Conservation (phyloP, 2,888 invertebrate species). For the Exocentrus adspersus region DNA sequence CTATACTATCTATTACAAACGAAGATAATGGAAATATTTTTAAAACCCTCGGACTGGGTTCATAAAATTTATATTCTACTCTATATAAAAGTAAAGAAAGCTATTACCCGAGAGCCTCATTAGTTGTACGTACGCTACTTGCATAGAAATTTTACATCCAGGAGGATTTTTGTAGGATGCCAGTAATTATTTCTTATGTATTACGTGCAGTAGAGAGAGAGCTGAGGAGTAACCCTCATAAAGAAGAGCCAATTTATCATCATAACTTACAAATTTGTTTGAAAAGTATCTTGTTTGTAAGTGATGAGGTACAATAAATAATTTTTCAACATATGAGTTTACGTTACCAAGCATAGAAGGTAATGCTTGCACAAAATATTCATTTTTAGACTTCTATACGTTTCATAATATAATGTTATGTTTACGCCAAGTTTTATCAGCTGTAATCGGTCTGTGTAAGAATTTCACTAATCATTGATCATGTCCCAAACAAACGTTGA, state of each 20-base stretch:
- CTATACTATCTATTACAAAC: too few species aligned
- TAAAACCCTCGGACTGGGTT: not conserved
- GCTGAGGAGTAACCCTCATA: not conserved
- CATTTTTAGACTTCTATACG: too few species aligned
- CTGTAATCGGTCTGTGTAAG: too few species aligned
- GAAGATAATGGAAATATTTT: too few species aligned
- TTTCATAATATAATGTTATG: too few species aligned
- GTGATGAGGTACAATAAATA: slow-evolving; percentile 15
- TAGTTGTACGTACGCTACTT: not conserved
- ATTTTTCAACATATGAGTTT: slow-evolving; percentile 4
- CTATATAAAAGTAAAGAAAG: not conserved
- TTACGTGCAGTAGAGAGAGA: not conserved
- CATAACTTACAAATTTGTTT: slow-evolving; percentile 21
- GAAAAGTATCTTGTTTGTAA: slow-evolving; percentile 19
- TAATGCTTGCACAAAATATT: too few species aligned
- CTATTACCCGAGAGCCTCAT: not conserved
- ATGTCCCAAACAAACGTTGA: too few species aligned
- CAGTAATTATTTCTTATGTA: not conserved
- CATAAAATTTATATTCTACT: not conserved
- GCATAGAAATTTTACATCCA: not conserved
- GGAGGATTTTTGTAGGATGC: not conserved
- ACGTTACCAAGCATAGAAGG: too few species aligned
- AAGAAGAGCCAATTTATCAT: slow-evolving; percentile 12
- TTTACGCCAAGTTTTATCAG: too few species aligned
- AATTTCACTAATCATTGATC: too few species aligned